These are phyloP conservation scores for Cephus nigrinus DNA, from an alignment of 2,888 invertebrate species.

Conservation along the genomic window DNA sequence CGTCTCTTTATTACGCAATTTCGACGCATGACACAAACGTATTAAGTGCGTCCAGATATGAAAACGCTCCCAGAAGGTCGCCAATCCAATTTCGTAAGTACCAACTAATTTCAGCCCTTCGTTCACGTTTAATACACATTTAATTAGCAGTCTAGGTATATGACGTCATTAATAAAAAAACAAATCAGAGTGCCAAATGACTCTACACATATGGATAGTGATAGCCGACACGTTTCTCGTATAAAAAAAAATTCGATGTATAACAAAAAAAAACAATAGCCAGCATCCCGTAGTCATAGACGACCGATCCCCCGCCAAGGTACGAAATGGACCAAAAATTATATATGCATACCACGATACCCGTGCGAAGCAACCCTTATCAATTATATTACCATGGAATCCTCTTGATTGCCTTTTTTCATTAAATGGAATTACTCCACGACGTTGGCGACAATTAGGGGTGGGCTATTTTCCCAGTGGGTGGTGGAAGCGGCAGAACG, in stretches of 20 bases:
- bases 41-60: conserved; percentile 16
- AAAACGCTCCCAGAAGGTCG: conserved; percentile 20
- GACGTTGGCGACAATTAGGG: neutral
- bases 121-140: neutral
- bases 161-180: neutral
- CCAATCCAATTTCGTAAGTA: conserved; percentile 21
- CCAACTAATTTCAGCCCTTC: neutral
- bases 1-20: conserved; percentile 20
- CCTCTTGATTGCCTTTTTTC: conserved; percentile 9
- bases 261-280: neutral
- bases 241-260: neutral
- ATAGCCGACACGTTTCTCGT: neutral
- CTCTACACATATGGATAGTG: neutral
- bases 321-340: neutral
- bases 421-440: conserved; percentile 4
- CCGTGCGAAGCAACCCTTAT: neutral
- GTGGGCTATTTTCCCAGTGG: neutral
- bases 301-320: neutral
- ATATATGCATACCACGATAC: neutral
- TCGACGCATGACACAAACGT: conserved; percentile 15
- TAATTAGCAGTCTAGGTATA: neutral
- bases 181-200: neutral
- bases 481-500: neutral
- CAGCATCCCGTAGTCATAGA: neutral
- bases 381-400: neutral